These are phyloP conservation scores for Datnioides undecimradiatus DNA, from an alignment of 2,113 vertebrate species.

Conservation along the genomic window DNA sequence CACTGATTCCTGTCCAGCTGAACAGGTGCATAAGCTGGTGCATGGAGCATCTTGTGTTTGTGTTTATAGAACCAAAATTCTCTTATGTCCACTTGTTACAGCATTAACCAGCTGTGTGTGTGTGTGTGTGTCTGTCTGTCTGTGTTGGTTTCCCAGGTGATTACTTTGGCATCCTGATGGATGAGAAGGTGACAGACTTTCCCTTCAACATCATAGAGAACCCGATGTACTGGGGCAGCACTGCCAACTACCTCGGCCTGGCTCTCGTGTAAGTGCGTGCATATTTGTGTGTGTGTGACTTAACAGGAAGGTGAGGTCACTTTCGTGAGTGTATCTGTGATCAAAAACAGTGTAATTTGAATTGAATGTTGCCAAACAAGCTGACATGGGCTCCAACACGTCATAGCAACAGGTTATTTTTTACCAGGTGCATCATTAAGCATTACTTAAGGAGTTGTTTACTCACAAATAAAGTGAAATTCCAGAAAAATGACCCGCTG, in stretches of 20 bases:
- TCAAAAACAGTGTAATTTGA: neutral
- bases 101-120: neutral
- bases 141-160: constrained; percentile 85
- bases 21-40: neutral
- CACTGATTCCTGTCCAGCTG: neutral
- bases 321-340: neutral
- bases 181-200: constrained; percentile 91
- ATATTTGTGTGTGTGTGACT: neutral
- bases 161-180: constrained; percentile 96
- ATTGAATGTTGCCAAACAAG: neutral
- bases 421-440: neutral
- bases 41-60: neutral
- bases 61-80: neutral
- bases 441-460: neutral
- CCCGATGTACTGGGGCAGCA: constrained; percentile 99
- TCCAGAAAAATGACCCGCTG: neutral
- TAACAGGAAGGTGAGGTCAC: neutral
- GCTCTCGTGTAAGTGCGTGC: constrained; percentile 91
- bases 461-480: neutral
- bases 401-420: neutral
- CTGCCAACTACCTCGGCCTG: constrained; percentile 92
- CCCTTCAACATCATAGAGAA: constrained; percentile 93
- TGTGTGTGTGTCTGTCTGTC: constrained; percentile 2
- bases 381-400: neutral
- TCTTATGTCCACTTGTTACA: neutral